Conservation (phyloP, 2,888 invertebrate species). For the Cryptus armator region DNA sequence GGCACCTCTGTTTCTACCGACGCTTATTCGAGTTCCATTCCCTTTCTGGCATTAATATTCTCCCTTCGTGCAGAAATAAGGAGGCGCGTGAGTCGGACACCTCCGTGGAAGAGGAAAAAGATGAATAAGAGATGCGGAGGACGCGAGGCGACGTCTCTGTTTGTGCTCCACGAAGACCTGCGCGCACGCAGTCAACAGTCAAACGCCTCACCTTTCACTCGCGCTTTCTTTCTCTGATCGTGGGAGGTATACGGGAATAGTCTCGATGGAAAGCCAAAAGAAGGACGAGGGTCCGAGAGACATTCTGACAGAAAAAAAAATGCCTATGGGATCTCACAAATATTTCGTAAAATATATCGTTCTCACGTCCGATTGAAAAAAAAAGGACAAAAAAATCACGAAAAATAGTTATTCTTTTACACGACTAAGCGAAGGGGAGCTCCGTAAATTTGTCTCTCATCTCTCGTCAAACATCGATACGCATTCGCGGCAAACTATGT, state of each 20-base stretch:
- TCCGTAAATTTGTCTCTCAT: too few relatives aligned
- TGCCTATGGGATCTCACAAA: constrained; percentile 37
- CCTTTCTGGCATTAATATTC: constrained; percentile 78
- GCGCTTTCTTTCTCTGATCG: constrained; percentile 53
- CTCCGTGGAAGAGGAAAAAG: constrained; percentile 50
- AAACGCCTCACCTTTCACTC: constrained; percentile 44
- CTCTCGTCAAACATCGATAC: too few relatives aligned
- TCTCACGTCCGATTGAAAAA: constrained; percentile 56
- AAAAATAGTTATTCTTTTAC: constrained; percentile 38
- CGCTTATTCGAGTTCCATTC: constrained; percentile 29
- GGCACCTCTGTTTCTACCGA: constrained; percentile 51
- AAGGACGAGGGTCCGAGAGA: constrained; percentile 48
- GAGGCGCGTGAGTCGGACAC: constrained; percentile 60
- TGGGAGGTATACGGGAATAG: constrained; percentile 55
- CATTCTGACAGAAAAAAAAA: constrained; percentile 48
- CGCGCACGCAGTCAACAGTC: not conserved
- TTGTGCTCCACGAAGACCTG: constrained; percentile 27
- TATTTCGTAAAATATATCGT: constrained; percentile 65
- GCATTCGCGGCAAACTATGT: too few relatives aligned
- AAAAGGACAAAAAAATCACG: constrained; percentile 30
- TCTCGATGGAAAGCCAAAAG: constrained; percentile 53
- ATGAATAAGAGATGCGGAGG: constrained; percentile 25
- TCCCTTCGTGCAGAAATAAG: constrained; percentile 76
- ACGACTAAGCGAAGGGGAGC: not conserved
- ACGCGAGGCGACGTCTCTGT: constrained; percentile 52